These are phyloP conservation scores for Panopea generosa DNA, from an alignment of 2,888 invertebrate species.

Conservation along the genomic window DNA sequence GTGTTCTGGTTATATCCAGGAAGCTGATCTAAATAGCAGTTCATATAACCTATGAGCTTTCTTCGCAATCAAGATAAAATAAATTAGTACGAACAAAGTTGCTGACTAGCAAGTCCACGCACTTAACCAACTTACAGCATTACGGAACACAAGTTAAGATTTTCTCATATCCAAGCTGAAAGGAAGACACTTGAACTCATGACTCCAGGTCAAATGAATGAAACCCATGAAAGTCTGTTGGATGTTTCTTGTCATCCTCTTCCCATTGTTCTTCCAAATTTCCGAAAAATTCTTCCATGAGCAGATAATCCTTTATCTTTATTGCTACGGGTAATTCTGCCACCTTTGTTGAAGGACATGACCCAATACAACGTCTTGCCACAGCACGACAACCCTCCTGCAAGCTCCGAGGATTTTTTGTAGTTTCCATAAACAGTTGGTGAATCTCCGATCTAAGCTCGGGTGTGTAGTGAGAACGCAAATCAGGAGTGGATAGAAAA, in stretches of 20 bases:
- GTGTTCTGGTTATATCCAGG: too few species aligned
- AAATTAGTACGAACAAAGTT: too few species aligned
- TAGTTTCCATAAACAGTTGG: conserved; percentile 68
- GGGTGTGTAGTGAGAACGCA: conserved; percentile 70
- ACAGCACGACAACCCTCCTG: conserved; percentile 77
- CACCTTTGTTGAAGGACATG: conserved; percentile 71
- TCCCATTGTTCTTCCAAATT: conserved; percentile 41
- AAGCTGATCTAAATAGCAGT: too few species aligned
- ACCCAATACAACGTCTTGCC: conserved; percentile 72
- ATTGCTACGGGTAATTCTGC: conserved; percentile 74
- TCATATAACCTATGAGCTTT: too few species aligned
- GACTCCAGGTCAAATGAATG: conserved; percentile 20
- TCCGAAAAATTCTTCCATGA: conserved; percentile 76
- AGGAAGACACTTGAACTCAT: too few species aligned
- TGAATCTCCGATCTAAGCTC: conserved; percentile 71
- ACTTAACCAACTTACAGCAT: too few species aligned
- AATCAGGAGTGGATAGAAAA: conserved; percentile 73
- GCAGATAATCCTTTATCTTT: conserved; percentile 78
- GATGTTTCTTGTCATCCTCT: conserved; percentile 37
- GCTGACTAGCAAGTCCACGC: too few species aligned
- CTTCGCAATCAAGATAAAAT: too few species aligned
- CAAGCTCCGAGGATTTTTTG: conserved; percentile 72
- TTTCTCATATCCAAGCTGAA: too few species aligned
- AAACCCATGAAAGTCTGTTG: conserved; percentile 46
- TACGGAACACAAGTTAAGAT: too few species aligned